phyloP scores from a whole-genome alignment of 2,113 vertebrate species.

The Mustelus asterias region DNA sequence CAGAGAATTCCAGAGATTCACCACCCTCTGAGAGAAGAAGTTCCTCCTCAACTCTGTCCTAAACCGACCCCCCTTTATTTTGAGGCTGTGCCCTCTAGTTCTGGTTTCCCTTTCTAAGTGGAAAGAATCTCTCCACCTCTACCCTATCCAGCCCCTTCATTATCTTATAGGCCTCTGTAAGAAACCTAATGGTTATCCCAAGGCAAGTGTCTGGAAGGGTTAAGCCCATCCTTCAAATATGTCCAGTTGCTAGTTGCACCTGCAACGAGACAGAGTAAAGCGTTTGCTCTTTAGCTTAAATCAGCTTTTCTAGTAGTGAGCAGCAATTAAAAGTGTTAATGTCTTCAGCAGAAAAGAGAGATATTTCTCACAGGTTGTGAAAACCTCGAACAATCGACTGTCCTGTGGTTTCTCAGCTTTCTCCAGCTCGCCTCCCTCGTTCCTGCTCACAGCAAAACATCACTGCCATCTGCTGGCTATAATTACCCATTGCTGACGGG shows the following conservation, averaged over 20 bases:
- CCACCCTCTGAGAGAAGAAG: too few relatives aligned
- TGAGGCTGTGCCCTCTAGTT: too few relatives aligned
- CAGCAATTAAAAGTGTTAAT: not conserved
- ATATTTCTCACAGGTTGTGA: not conserved
- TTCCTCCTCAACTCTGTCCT: too few relatives aligned
- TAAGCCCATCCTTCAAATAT: not conserved
- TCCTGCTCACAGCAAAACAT: not conserved
- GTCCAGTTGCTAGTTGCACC: not conserved
- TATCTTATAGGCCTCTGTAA: too few relatives aligned
- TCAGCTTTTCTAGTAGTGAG: not conserved
- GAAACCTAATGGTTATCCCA: not conserved
- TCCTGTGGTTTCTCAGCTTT: not conserved
- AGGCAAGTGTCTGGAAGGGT: not conserved
- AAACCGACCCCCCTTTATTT: too few relatives aligned
- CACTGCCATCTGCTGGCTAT: constrained; percentile 11
- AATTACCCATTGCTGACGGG: not conserved
- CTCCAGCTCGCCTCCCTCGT: not conserved
- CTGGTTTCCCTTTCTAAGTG: too few relatives aligned
- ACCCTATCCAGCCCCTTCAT: too few relatives aligned
- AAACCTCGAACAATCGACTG: not conserved
- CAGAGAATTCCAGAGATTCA: too few relatives aligned
- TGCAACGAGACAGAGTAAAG: not conserved
- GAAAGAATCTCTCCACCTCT: too few relatives aligned
- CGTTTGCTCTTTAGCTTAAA: not conserved
- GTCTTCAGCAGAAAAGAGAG: not conserved